These are phyloP conservation scores for Stichopus horrens DNA, from an alignment of 53 echinoderm and acorn worm genomes.

Conservation along the genomic window DNA sequence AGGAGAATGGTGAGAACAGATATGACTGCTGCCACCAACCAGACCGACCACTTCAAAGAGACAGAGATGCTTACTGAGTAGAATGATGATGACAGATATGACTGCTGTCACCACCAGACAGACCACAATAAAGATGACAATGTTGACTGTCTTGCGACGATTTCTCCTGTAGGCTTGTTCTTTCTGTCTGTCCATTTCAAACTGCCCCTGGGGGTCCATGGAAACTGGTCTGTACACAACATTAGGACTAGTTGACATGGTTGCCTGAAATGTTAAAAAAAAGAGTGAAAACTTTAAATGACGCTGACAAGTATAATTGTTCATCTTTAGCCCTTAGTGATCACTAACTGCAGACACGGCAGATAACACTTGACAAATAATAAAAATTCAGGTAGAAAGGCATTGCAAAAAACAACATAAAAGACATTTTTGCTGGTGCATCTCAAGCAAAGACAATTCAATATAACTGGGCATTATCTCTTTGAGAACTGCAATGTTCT, in stretches of 20 bases:
- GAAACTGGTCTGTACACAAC: constrained; percentile 14
- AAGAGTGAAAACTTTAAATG: not conserved
- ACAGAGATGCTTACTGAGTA: constrained; percentile 6
- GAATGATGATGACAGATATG: not conserved
- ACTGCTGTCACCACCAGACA: not conserved
- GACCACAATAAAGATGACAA: not conserved
- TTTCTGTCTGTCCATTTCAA: not conserved
- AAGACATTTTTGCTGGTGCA: no score
- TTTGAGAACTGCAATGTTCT: no score
- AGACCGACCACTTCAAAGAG: no score
- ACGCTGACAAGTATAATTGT: not conserved
- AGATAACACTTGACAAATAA: no score
- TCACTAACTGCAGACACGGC: no score
- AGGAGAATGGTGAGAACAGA: no score
- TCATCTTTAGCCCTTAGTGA: no score
- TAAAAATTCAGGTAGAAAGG: no score
- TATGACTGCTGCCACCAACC: no score
- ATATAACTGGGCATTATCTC: no score
- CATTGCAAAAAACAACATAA: no score
- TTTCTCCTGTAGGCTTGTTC: not conserved
- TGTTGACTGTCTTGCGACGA: not conserved
- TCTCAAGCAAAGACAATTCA: no score
- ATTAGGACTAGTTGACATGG: constrained; percentile 14
- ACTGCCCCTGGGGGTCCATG: not conserved
- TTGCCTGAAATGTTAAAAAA: not conserved